A percentile compares a stretch with the other conserved stretches of the same genome.
Evolutionary conservation across 2,113 vertebrate species (phyloP).

Genomic region (Seriola aureovittata): DNA sequence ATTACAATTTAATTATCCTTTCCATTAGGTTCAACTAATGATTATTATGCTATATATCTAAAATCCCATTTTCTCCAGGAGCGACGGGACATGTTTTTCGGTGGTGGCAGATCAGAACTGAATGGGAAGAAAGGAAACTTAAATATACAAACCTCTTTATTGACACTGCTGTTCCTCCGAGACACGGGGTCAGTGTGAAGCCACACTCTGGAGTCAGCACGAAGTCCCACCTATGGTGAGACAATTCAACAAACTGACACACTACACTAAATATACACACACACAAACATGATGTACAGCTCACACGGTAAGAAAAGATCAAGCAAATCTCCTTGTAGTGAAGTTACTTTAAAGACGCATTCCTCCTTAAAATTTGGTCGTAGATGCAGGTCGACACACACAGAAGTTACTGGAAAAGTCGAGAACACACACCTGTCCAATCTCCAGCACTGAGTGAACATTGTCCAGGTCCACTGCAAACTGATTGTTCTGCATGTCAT

Average conservation of each 20-base stretch:
- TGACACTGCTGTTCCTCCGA: slow-evolving; percentile 81
- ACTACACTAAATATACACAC: background rate
- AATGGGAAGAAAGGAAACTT: background rate
- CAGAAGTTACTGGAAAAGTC: no score
- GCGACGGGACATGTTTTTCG: background rate
- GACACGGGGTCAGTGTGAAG: slow-evolving; percentile 95
- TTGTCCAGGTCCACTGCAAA: slow-evolving; percentile 84
- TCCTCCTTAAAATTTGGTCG: no score
- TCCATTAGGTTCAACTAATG: background rate
- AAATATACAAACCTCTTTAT: slow-evolving; percentile 81
- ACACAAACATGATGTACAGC: background rate
- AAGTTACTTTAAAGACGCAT: no score
- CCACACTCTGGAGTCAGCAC: slow-evolving; percentile 83
- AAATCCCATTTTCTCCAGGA: background rate
- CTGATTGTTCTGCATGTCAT: slow-evolving; percentile 80
- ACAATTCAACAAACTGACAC: background rate
- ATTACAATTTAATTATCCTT: no score
- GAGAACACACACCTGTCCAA: slow-evolving; percentile 82
- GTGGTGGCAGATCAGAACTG: background rate
- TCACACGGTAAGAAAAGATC: background rate
- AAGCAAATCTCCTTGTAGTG: no score
- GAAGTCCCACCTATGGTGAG: slow-evolving; percentile 87
- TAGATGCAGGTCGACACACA: no score
- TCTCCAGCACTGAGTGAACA: slow-evolving; percentile 83
- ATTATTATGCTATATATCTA: background rate